phyloP scores from a whole-genome alignment of 2,113 vertebrate genomes.

The Picathartes gymnocephalus region DNA sequence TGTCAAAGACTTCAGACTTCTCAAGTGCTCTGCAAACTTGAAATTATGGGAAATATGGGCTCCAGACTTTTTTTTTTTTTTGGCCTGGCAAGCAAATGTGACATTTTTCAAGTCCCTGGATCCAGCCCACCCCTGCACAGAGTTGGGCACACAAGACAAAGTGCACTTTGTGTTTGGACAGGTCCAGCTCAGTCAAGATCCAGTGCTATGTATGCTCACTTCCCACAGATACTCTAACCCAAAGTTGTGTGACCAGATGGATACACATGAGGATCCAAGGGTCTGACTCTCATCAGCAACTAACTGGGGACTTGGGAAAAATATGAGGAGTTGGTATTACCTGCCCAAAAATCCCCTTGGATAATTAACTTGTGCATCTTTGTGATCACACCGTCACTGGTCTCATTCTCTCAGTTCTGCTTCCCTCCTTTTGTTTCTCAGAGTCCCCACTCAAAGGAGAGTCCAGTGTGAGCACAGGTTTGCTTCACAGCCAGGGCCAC shows the following conservation, averaged over 20 bases:
- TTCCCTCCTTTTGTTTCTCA: background rate
- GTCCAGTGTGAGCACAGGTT: background rate
- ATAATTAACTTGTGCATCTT: background rate
- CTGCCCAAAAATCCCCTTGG: background rate
- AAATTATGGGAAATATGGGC: background rate
- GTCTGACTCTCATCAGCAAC: background rate
- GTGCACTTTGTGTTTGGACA: background rate
- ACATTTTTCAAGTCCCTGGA: background rate
- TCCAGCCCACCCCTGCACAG: background rate
- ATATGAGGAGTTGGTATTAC: background rate
- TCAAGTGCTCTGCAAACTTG: background rate
- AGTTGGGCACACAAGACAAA: background rate
- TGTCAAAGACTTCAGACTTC: conserved; percentile 12
- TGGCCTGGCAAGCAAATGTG: background rate
- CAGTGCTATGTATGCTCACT: accelerated
- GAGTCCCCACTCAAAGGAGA: background rate
- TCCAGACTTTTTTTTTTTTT: background rate
- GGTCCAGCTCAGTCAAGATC: background rate
- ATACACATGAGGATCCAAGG: background rate
- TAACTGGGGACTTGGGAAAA: background rate
- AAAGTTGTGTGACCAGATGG: background rate
- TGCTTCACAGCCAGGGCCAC: background rate
- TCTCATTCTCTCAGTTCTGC: background rate
- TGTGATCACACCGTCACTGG: background rate
- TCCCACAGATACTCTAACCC: background rate